Percentiles rank a stretch among this genome's conserved stretches.
Evolutionary conservation across 2,113 vertebrate genomes (phyloP).

Genomic region (Mugil cephalus): DNA sequence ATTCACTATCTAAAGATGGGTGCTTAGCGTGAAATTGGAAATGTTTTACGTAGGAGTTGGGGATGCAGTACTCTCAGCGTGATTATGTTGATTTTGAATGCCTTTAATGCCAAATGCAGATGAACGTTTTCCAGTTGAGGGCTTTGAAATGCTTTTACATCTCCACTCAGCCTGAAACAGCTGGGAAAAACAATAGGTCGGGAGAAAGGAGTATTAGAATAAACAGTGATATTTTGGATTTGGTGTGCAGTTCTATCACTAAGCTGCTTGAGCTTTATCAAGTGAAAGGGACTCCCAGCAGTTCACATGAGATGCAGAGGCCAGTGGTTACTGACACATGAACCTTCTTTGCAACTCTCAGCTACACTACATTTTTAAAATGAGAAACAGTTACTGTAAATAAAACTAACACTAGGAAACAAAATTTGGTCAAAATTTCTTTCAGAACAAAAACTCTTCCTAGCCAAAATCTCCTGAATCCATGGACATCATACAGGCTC

Average conservation of each 20-base stretch:
- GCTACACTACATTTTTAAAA: neutral
- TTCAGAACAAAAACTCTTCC: too few species aligned
- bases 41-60: slow-evolving; percentile 71
- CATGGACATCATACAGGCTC: too few species aligned
- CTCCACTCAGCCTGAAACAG: slow-evolving; percentile 57
- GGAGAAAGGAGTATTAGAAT: slow-evolving; percentile 31
- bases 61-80: slow-evolving; percentile 45
- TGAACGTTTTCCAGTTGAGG: slow-evolving; percentile 67
- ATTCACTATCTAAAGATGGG: slow-evolving; percentile 74
- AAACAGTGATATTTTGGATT: slow-evolving; percentile 42
- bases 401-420: neutral
- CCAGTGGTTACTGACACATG: neutral
- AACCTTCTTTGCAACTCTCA: neutral
- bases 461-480: too few species aligned
- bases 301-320: slow-evolving; percentile 7
- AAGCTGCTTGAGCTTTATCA: slow-evolving; percentile 4
- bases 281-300: neutral
- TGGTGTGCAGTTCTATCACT: neutral
- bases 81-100: slow-evolving; percentile 71
- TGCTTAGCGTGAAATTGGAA: slow-evolving; percentile 77
- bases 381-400: neutral
- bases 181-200: slow-evolving; percentile 47
- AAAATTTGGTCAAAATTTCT: too few species aligned
- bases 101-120: slow-evolving; percentile 75
- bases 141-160: slow-evolving; percentile 71